These are phyloP conservation scores for Oryzaephilus surinamensis DNA, from an alignment of 1,140 invertebrate genomes.

Conservation along the genomic window DNA sequence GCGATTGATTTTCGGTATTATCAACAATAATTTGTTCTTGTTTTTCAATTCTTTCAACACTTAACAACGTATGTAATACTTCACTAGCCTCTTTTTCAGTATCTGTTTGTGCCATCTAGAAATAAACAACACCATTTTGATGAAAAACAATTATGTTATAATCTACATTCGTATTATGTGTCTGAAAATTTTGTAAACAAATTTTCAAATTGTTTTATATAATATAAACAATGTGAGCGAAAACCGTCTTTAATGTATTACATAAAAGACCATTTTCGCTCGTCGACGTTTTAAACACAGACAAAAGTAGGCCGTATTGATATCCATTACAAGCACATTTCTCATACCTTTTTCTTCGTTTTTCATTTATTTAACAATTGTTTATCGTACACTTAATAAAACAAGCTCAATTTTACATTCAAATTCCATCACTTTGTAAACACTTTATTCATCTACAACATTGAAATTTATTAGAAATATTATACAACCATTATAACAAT, in stretches of 20 bases:
- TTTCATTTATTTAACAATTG: background rate
- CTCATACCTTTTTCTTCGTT: conserved; percentile 17
- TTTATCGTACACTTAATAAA: background rate
- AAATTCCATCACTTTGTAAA: background rate
- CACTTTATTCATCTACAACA: background rate
- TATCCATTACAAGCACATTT: conserved; percentile 18
- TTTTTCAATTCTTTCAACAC: conserved; percentile 49
- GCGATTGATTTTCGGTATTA: conserved; percentile 22
- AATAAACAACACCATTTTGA: too few species aligned
- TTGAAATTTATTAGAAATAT: background rate
- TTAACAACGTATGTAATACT: conserved; percentile 50
- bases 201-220: background rate
- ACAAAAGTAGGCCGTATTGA: conserved; percentile 30
- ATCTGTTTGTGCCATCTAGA: conserved; percentile 31
- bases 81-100: conserved; percentile 56
- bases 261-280: conserved; percentile 27
- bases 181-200: background rate
- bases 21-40: conserved; percentile 40
- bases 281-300: conserved; percentile 11
- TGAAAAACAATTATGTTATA: background rate
- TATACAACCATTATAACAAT: background rate
- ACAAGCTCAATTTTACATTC: background rate
- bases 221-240: conserved; percentile 21
- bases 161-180: background rate
- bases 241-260: conserved; percentile 24